Percentiles rank a stretch among this genome's conserved stretches.
phyloP scores from a whole-genome alignment of 2,888 invertebrate genomes.

The Phortica magna region DNA sequence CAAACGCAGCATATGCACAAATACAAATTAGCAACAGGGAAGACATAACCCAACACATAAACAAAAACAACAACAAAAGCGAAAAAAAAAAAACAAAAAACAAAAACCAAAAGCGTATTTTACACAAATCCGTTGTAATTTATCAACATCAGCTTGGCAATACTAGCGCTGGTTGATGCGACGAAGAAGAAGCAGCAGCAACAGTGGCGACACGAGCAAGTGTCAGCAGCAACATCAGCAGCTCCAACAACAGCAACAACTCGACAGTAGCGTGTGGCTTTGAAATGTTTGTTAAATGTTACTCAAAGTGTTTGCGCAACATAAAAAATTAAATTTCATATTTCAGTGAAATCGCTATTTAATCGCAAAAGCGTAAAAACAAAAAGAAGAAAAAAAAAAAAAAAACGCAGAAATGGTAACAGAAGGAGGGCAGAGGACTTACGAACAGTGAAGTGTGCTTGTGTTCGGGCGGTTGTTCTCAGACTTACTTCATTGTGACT shows the following conservation, averaged over 20 bases:
- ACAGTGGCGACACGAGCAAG: neutral
- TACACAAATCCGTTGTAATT: constrained; percentile 34
- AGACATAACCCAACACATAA: neutral
- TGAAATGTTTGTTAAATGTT: constrained; percentile 24
- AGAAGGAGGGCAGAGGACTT: neutral
- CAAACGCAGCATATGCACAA: constrained; percentile 19
- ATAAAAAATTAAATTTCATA: constrained; percentile 35
- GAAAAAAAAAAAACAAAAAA: no score
- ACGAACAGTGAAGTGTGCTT: neutral
- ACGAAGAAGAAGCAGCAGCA: neutral
- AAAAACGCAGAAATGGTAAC: neutral
- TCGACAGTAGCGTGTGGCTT: constrained; percentile 24
- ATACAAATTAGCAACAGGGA: constrained; percentile 7
- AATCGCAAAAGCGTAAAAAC: constrained; percentile 17
- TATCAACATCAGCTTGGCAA: constrained; percentile 27
- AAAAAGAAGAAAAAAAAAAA: neutral
- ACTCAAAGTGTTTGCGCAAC: constrained; percentile 8
- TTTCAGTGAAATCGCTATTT: constrained; percentile 31
- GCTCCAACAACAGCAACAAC: neutral
- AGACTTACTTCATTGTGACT: neutral
- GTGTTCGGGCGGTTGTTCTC: neutral
- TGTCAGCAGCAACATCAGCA: neutral
- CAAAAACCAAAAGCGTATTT: constrained; percentile 23
- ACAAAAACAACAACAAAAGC: neutral
- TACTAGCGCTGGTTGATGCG: neutral